Base-by-base conservation (phyloP, 2,797 vertebrate genomes). In the Microtus agrestis region DNA sequence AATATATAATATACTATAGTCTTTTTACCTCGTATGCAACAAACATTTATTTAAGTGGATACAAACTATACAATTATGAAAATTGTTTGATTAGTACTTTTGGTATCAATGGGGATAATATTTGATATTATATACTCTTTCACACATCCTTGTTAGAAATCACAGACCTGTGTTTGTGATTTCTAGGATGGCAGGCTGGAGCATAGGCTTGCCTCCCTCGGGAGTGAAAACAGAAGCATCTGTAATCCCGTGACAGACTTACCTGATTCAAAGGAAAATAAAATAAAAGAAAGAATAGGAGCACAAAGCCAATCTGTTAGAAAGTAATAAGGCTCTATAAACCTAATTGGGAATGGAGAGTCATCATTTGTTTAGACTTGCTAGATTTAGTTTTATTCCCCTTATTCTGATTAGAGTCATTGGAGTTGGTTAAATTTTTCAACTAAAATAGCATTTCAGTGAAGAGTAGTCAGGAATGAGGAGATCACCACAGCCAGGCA, bases 221-320 rank as follows among this genome's bases (percentile, higher is more conserved):
- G 46, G 46, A 63, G 34, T 79, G 37, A 91, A 77, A 14, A 67
- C 11, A 90, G 79, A 95, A 73, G 7, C 2, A 73, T 91, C 88
- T 92, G 4, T 69, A 94, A 73, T 82, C 43, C 48, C 46, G 61
- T 21, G 74, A 51, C 69, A 91, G 71, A 54, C 48, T 31, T 86
- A 84, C 48, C 5, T 91, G 69, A 67, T 95, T 94, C 67, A 92
- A 93, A 81, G 74, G 25, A 86, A 93, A 94, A 85, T 65, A 96
- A 96, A 87, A 69, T 73, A 76, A 25, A 94, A 85, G 37, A 54
- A 54, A 80, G 43, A 67, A 54, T 29, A 69, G 40, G 46, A 88
- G 87, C 91, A 69, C 14, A 95, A 54, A 89, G 14, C 27, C 12
- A 78, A 86, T 94, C 82, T 92, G 76, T 96, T 93, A 88, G 76